Conservation (phyloP, 2,113 vertebrate species). For the Neopipo cinnamomea region DNA sequence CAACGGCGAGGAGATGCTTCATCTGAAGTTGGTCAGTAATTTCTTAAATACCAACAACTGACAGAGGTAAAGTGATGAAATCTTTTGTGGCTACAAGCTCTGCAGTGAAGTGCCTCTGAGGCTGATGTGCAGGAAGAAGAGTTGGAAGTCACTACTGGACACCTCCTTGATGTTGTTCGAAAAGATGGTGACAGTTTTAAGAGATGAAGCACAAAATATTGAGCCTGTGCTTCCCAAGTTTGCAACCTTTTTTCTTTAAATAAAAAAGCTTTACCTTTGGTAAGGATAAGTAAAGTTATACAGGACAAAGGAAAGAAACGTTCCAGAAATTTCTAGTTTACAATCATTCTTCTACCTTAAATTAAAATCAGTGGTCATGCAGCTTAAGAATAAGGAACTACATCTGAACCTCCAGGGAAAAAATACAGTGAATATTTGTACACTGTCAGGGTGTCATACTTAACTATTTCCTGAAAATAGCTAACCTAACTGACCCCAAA, state of each 20-base stretch:
- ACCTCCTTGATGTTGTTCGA: not conserved
- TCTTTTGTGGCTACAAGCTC: not conserved
- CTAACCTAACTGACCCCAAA: not conserved
- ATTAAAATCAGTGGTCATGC: not conserved
- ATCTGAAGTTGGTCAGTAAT: not conserved
- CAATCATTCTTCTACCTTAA: not conserved
- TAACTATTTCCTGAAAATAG: not conserved
- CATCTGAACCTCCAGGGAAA: not conserved
- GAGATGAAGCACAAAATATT: not conserved
- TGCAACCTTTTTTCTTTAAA: not conserved
- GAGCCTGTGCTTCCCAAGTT: not conserved
- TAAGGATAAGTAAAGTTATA: not conserved
- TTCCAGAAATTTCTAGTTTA: conserved; percentile 50
- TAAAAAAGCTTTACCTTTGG: not conserved
- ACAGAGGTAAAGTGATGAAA: not conserved
- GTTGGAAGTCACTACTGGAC: not conserved
- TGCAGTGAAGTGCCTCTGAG: not conserved
- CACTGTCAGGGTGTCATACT: not conserved
- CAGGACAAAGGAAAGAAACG: not conserved
- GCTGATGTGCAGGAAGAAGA: not conserved
- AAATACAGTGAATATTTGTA: not conserved
- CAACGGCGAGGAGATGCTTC: not conserved
- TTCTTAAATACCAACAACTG: not conserved
- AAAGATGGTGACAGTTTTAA: not conserved
- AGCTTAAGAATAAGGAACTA: not conserved